Conservation (phyloP, 2,888 invertebrate genomes). For the Heliothis peltigera region DNA sequence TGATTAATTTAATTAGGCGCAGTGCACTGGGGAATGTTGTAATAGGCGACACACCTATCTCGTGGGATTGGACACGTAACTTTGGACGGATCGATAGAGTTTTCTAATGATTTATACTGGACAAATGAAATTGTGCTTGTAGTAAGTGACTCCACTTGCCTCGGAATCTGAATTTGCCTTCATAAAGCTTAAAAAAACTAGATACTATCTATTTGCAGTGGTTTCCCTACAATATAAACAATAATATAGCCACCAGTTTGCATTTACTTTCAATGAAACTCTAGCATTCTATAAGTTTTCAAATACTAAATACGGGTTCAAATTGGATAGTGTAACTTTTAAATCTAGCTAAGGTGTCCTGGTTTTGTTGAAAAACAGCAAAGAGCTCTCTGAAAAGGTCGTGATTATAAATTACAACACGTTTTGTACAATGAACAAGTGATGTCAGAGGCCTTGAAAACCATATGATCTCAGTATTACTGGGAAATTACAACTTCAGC, state of each 20-base stretch:
- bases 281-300: background rate
- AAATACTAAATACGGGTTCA: background rate
- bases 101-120: conserved; percentile 6
- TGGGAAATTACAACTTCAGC: conserved; percentile 41
- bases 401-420: conserved; percentile 37
- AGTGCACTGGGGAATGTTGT: conserved; percentile 68
- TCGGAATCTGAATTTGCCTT: too few species aligned
- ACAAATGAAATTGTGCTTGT: background rate
- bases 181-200: background rate
- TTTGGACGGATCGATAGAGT: conserved; percentile 35
- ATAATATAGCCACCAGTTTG: background rate
- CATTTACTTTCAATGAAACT: background rate
- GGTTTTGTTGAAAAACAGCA: background rate
- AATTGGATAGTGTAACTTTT: background rate
- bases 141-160: too few species aligned
- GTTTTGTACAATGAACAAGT: conserved; percentile 29
- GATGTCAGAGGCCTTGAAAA: conserved; percentile 41
- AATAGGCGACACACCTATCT: conserved; percentile 69
- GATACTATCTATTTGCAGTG: background rate
- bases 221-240: background rate
- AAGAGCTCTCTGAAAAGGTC: background rate
- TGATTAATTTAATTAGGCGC: conserved; percentile 81
- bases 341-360: background rate
- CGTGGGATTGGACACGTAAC: conserved; percentile 54
- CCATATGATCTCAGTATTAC: conserved; percentile 47